Base-by-base conservation (phyloP, 2,888 invertebrate species). In the Melanostoma scalare region DNA sequence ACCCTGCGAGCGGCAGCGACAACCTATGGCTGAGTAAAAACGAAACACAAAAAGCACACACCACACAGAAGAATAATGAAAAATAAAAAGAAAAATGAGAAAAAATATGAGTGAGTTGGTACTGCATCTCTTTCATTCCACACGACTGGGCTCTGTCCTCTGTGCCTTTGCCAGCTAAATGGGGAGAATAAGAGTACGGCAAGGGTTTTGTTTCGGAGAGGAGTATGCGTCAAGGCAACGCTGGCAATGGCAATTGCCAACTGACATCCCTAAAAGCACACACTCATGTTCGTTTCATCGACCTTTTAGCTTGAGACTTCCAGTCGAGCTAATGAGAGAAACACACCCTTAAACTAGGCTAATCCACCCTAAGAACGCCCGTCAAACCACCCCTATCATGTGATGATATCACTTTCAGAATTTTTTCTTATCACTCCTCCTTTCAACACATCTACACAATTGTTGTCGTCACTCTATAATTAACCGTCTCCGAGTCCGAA, bases 301-400 rank as follows among this genome's bases (percentile, higher is more conserved):
- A 44, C 35, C 20, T 10, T 38, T 20, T 3, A 6, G 56, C 55
- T 50, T 56, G 58, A 58, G 52, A 46, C 55, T 78, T 48, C 10
- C 30, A 68, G 53, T 46, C 10, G 20, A 42, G 20, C 8, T 40
- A 9, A 8, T 20, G 38, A 35, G 50, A 65, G 40, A 61, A 78
- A 84, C 84, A 84, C 84, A 74, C 75, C 79, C 84, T 50, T 42
- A 67, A 42, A 30, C 8, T 10, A 4, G 60, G 42, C 74, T 56
- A 75, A 79, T 77, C 79, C 71, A 84, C 79, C 84, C 84, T 33
- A 40, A 55, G 69, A 68, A 55, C 61, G 58, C 52, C 53, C 46
- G 48, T 9, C 20, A n/a, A 67, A 67, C 72, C 81, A 72, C 55
- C 76, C 67, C 63, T 60, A 42, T 48, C 31, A 38, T 63, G n/a